Base-by-base conservation (phyloP, 2,888 invertebrate species). In the Heteropelma amictum region DNA sequence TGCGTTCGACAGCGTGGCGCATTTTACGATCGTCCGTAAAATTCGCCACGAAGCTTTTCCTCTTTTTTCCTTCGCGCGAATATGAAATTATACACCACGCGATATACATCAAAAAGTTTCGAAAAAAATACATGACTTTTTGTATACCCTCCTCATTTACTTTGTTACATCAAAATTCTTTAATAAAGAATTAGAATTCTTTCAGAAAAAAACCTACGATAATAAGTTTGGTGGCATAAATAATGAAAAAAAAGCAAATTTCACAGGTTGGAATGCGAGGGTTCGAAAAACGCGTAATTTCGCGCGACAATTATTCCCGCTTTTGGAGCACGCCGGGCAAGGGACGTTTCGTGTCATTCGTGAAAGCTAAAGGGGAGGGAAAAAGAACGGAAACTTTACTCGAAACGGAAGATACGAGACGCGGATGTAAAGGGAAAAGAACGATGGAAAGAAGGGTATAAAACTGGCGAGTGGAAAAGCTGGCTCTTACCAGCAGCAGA, bases 381-480 rank as follows among this genome's bases (percentile, higher is more conserved):
- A n/a, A n/a, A n/a, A n/a, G n/a, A n/a, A n/a, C n/a, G n/a, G n/a
- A n/a, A n/a, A n/a, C n/a, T n/a, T n/a, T n/a, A n/a, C n/a, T n/a
- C n/a, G n/a, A n/a, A n/a, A n/a, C n/a, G n/a, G n/a, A n/a, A n/a
- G n/a, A n/a, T n/a, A n/a, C n/a, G n/a, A n/a, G n/a, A n/a, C n/a
- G n/a, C n/a, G n/a, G n/a, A 12, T 49, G 33, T 35, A n/a, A 45
- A 49, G 33, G 45, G 23, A 19, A 69, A 64, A 70, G 53, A 30
- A 5, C 30, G 26, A 40, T 33, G 14, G 42, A 54, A 26, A 58
- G 35, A 47, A 60, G 23, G 54, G 54, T 74, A 74, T 70, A 70
- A 70, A 74, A 65, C 63, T 65, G 54, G 28, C 65, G 60, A 64
- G 51, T 69, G 63, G 63, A 67, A 75, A 63, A 65, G 54, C 45